These are phyloP conservation scores for Microcebus lehilahytsara DNA, from an alignment of 2,113 vertebrate species.

Conservation along the genomic window DNA sequence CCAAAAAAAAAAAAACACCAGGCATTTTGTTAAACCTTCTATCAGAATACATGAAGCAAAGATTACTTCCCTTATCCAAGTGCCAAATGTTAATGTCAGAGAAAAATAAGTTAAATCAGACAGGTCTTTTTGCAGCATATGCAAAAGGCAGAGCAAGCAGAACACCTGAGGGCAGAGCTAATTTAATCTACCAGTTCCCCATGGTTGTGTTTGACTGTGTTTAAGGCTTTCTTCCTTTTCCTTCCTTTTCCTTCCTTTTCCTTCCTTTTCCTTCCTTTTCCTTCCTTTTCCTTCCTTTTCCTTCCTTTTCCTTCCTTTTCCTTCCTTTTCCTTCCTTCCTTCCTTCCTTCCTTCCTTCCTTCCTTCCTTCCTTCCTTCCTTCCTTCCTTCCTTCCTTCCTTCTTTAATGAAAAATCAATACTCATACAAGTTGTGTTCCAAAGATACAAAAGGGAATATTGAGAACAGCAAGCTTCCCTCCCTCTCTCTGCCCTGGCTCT, in stretches of 20 bases:
- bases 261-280: too few species aligned
- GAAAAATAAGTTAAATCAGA: background rate
- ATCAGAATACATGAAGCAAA: conserved; percentile 29
- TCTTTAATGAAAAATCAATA: background rate
- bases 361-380: too few species aligned
- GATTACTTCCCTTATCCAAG: background rate
- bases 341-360: too few species aligned
- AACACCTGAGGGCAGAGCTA: background rate
- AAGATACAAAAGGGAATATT: background rate
- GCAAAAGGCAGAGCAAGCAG: background rate
- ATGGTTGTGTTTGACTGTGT: background rate
- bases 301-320: too few species aligned
- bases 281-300: accelerated
- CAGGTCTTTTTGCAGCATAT: background rate
- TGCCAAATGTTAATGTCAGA: conserved; percentile 4
- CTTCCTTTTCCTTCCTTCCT: too few species aligned
- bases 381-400: too few species aligned
- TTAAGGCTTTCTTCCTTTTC: background rate
- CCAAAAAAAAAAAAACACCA: background rate
- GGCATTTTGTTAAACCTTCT: background rate
- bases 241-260: too few species aligned
- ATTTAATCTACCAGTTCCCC: background rate
- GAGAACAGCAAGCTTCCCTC: background rate
- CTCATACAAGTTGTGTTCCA: background rate
- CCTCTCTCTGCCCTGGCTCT: background rate